Percentiles rank a stretch among this genome's conserved stretches.
These are phyloP conservation scores for Falcunculus frontatus DNA, from an alignment of 2,113 vertebrate species.

Conservation along the genomic window DNA sequence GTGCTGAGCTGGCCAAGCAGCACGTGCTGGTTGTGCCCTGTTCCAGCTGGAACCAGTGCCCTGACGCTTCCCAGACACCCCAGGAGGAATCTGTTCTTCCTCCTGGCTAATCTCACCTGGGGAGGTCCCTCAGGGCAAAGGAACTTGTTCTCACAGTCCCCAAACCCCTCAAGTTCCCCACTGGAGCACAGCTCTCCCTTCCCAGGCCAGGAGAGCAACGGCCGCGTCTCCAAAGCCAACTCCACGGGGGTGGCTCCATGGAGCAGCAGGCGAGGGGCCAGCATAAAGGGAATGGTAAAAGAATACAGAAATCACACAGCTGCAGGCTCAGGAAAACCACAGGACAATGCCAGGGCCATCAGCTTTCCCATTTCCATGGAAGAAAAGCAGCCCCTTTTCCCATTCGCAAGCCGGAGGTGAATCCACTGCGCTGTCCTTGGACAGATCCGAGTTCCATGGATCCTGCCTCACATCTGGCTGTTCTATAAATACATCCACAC, in stretches of 20 bases:
- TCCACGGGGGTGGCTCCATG: neutral
- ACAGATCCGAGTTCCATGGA: neutral
- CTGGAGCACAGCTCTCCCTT: neutral
- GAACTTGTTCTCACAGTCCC: neutral
- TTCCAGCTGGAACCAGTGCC: neutral
- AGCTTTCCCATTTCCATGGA: neutral
- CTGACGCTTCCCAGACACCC: neutral
- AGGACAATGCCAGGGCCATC: neutral
- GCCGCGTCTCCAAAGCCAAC: neutral
- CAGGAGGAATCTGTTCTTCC: neutral
- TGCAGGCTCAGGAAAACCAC: neutral
- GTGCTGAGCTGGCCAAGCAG: neutral
- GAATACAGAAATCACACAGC: neutral
- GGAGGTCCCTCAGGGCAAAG: neutral
- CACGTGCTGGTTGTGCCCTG: accelerated
- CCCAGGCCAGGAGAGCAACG: neutral
- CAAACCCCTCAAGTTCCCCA: neutral
- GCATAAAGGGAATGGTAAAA: slow-evolving; percentile 25
- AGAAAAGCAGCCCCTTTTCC: neutral
- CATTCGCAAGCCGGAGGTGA: accelerated
- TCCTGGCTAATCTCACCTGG: neutral
- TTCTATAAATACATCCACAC: slow-evolving; percentile 7
- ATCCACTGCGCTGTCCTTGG: neutral
- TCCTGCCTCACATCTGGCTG: neutral
- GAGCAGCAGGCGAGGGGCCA: slow-evolving; percentile 15